Conservation (phyloP, 2,888 invertebrate species). For the Eledone cirrhosa region DNA sequence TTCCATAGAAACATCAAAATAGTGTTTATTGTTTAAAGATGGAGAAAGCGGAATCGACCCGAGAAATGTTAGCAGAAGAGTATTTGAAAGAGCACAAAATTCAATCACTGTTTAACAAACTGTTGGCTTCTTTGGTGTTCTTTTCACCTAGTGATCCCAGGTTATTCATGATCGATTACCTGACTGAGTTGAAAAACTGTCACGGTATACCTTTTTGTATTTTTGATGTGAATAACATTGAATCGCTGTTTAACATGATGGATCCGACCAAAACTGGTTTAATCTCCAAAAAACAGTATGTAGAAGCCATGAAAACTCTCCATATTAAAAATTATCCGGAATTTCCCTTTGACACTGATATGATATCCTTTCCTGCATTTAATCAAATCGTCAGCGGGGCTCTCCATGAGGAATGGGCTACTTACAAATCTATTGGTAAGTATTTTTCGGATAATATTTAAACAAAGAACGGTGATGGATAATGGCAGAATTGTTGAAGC, state of each 20-base stretch:
- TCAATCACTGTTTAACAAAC: conserved; percentile 60
- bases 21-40: conserved; percentile 38
- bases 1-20: not conserved
- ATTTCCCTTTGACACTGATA: not conserved
- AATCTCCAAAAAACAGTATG: conserved; percentile 60
- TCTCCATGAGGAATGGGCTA: not conserved
- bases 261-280: conserved; percentile 62
- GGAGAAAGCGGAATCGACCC: conserved; percentile 32
- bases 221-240: conserved; percentile 63
- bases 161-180: not conserved
- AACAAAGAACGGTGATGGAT: too few species aligned
- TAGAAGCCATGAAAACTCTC: conserved; percentile 17
- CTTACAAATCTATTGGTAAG: not conserved
- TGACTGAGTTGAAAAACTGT: not conserved
- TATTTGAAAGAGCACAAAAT: conserved; percentile 60
- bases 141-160: conserved; percentile 55
- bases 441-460: too few species aligned
- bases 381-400: not conserved
- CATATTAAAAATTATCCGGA: not conserved
- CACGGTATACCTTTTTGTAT: conserved; percentile 45
- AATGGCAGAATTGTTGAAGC: too few species aligned
- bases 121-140: conserved; percentile 62
- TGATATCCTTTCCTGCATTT: not conserved
- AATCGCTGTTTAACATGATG: conserved; percentile 64
- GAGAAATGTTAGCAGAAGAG: conserved; percentile 52